These are phyloP conservation scores for Graphium colonna DNA, from an alignment of 2,888 invertebrate species.

Conservation along the genomic window DNA sequence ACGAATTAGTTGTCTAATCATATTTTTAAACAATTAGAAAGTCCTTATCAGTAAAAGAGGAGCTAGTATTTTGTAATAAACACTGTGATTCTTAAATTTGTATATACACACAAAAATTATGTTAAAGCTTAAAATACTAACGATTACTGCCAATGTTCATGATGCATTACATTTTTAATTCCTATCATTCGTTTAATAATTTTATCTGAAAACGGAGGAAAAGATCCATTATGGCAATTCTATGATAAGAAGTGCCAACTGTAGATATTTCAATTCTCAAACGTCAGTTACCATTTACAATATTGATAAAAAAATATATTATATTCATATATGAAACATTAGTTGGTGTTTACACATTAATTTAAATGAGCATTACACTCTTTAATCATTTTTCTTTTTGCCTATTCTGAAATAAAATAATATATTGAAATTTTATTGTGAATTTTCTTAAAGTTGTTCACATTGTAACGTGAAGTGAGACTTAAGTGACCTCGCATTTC, in stretches of 20 bases:
- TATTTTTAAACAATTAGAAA: no score
- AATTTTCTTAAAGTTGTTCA: conserved; percentile 29
- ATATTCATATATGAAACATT: no score
- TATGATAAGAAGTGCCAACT: conserved; percentile 1
- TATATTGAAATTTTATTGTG: neutral
- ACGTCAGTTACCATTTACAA: neutral
- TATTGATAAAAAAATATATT: neutral
- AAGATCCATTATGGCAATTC: conserved; percentile 5
- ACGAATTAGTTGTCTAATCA: no score
- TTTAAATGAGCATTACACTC: no score
- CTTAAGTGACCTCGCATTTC: conserved; percentile 9
- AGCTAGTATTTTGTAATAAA: neutral
- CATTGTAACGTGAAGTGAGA: conserved; percentile 39
- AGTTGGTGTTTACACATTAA: no score
- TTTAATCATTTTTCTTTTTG: no score
- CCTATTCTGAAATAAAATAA: neutral
- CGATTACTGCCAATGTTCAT: neutral
- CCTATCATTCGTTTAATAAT: neutral
- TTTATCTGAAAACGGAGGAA: conserved; percentile 5
- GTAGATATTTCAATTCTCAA: neutral
- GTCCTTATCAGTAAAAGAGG: neutral
- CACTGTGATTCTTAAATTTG: neutral
- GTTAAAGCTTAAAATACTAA: neutral
- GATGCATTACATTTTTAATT: neutral
- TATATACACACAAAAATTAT: neutral